phyloP scores from a whole-genome alignment of 1,140 invertebrate species.

The Heliothis virescens region DNA sequence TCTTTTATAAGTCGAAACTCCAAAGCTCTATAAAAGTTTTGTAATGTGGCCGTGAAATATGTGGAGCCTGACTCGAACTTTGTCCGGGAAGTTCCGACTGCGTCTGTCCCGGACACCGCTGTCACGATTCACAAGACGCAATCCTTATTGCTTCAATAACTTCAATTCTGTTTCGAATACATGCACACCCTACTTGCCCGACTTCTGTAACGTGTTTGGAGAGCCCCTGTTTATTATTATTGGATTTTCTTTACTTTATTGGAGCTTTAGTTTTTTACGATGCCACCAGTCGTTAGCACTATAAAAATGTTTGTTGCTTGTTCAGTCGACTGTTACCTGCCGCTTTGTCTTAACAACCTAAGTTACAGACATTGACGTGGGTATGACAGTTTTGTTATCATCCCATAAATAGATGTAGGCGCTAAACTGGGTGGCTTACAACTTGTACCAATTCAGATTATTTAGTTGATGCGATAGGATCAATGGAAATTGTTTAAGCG shows the following conservation, averaged over 20 bases:
- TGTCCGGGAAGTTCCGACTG: conserved; percentile 29
- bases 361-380: conserved; percentile 62
- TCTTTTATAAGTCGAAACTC: conserved; percentile 48
- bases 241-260: conserved; percentile 43
- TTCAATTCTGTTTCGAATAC: conserved; percentile 40
- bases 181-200: conserved; percentile 29
- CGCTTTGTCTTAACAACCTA: conserved; percentile 55
- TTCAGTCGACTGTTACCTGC: conserved; percentile 9
- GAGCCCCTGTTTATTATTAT: conserved; percentile 43
- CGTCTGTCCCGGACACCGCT: conserved; percentile 37
- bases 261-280: conserved; percentile 36
- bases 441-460: not conserved
- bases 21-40: conserved; percentile 47
- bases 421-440: conserved; percentile 1
- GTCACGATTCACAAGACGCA: conserved; percentile 30
- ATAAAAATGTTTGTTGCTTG: conserved; percentile 33
- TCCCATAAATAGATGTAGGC: conserved; percentile 7
- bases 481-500: not conserved
- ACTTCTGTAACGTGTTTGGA: conserved; percentile 26
- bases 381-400: conserved; percentile 57
- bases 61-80: conserved; percentile 38
- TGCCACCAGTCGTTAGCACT: conserved; percentile 37
- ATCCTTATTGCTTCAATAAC: conserved; percentile 39
- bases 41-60: conserved; percentile 51
- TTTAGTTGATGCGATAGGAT: not conserved